A percentile compares a stretch with the other conserved stretches of the same genome.
Evolutionary conservation across 2,113 vertebrate genomes (phyloP).

Genomic region (Sminthopsis crassicaudata): DNA sequence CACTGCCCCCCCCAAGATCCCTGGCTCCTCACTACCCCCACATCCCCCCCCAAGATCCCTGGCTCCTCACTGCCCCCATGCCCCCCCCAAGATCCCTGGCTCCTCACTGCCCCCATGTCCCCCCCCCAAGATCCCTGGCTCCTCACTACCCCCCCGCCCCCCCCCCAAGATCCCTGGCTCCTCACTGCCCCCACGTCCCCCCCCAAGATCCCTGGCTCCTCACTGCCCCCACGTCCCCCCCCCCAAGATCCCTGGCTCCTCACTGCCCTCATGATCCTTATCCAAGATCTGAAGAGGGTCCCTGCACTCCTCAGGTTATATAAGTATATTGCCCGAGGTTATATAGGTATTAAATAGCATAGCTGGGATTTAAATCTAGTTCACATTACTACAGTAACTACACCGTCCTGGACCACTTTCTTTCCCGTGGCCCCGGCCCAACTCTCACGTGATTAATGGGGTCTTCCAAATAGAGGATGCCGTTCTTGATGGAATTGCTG

Average conservation of each 20-base stretch:
- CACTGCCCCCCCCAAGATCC: background rate
- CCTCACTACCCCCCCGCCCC: background rate
- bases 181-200: background rate
- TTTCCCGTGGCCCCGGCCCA: background rate
- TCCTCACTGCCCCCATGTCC: background rate
- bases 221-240: no score
- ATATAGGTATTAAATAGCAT: background rate
- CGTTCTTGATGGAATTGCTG: constrained; percentile 99
- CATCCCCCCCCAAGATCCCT: background rate
- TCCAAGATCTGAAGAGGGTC: no score
- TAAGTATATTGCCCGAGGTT: background rate
- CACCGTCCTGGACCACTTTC: background rate
- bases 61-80: background rate
- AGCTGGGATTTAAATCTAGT: background rate
- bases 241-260: background rate
- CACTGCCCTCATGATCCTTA: background rate
- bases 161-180: background rate
- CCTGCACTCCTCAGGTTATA: background rate
- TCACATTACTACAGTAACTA: background rate
- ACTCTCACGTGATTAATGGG: constrained; percentile 94
- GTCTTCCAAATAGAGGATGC: constrained; percentile 97
- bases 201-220: background rate
- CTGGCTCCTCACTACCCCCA: background rate
- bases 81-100: background rate
- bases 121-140: background rate